Evolutionary conservation across 2,888 invertebrate species (phyloP).

Genomic region (Notodonta ziczac): DNA sequence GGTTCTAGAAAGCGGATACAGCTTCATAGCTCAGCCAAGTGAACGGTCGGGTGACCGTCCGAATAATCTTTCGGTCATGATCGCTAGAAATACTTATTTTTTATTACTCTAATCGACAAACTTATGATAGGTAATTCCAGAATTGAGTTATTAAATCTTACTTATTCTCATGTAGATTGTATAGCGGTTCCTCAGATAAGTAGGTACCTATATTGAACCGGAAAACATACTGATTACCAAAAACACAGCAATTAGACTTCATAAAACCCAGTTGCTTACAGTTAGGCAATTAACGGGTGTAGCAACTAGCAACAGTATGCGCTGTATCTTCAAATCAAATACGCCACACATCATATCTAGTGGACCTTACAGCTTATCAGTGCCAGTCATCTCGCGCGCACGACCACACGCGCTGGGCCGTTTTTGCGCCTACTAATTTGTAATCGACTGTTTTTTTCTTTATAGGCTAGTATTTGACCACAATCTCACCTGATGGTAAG

Average conservation of each 20-base stretch:
- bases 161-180: not conserved
- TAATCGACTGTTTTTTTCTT: slow-evolving; percentile 44
- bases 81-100: too few relatives aligned
- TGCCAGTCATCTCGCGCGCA: slow-evolving; percentile 43
- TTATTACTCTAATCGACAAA: not conserved
- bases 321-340: slow-evolving; percentile 48
- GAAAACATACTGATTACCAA: slow-evolving; percentile 4
- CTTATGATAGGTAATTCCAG: not conserved
- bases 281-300: slow-evolving; percentile 30
- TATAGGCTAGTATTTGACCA: too few relatives aligned
- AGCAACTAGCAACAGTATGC: slow-evolving; percentile 33
- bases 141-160: not conserved
- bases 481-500: too few relatives aligned
- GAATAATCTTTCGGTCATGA: too few relatives aligned
- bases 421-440: slow-evolving; percentile 60
- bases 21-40: too few relatives aligned
- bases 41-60: too few relatives aligned
- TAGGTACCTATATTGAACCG: not conserved
- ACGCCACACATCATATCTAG: slow-evolving; percentile 45
- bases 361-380: slow-evolving; percentile 54
- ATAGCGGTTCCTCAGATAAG: not conserved
- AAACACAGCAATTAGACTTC: slow-evolving; percentile 3
- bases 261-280: slow-evolving; percentile 22
- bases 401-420: slow-evolving; percentile 61
- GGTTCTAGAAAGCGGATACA: too few relatives aligned